Base-by-base conservation (phyloP, 2,113 vertebrate species). In the Taurulus bubalis region DNA sequence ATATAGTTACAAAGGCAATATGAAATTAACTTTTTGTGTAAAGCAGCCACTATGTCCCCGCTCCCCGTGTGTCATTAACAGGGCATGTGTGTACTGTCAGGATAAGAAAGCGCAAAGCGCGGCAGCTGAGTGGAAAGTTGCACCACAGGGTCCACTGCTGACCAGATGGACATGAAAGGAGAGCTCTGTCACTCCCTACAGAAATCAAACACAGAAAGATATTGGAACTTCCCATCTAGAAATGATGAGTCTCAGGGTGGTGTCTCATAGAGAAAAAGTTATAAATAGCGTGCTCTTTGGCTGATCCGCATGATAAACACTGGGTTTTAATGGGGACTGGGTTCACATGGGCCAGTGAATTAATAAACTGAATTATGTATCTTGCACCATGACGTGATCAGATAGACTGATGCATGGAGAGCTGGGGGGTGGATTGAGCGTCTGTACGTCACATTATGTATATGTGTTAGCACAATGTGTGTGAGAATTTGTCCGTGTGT, bases 151-250 rank as follows among this genome's bases (percentile, higher is more conserved):
- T 90, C 82, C 75, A 34, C 24, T 76, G 82, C 83, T 66, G 91
- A 91, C 87, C 92, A 93, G 92, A 94, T 93, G 94, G 91, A 93
- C 92, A 89, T 84, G 86, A 94, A 92, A 84, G 72, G 71, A 73
- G 66, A 68, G 73, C 82, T 83, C 82, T 59, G 73, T 87, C 36
- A 45, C 79, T 85, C 80, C 89, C 88, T 70, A 76, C 79, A 82
- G 85, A 89, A 87, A 91, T 92, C 92, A 93, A 93, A 93, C 88
- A 73, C 76, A 56, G 67, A 75, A 74, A 77, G 63, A 79, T 71
- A 63, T 75, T 80, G 73, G 80, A 40, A 81, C 73, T 68, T 87
- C 65, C 71, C 85, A 69, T 84, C 77, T 78, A 74, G 70, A 87
- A 71, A 88, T 75, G 68, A 90, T 71, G 80, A 85, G 63, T 88